phyloP scores from a whole-genome alignment of 2,113 vertebrate species.

The Pantherophis guttatus region DNA sequence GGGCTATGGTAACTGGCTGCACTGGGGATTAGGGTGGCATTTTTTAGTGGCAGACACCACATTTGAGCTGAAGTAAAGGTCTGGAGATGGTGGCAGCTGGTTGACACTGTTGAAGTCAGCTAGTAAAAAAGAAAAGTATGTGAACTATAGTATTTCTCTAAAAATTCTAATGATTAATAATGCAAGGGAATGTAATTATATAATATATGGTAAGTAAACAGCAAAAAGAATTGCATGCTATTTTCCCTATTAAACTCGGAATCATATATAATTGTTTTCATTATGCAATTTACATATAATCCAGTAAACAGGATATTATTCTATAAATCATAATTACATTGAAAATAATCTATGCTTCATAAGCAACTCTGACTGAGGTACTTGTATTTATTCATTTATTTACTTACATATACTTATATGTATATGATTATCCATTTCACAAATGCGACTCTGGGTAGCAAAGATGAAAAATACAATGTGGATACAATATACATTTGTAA shows the following conservation, averaged over 20 bases:
- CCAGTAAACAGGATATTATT: neutral
- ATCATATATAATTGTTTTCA: neutral
- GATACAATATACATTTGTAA: neutral
- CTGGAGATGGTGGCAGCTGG: too few relatives aligned
- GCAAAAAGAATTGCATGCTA: conserved; percentile 4
- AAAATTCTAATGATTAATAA: conserved; percentile 20
- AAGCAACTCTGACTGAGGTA: neutral
- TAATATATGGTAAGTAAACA: conserved; percentile 22
- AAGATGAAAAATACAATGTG: neutral
- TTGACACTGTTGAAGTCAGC: neutral
- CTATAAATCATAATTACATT: neutral
- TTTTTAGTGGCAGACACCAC: too few relatives aligned
- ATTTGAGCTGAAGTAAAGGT: too few relatives aligned
- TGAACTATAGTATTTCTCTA: conserved; percentile 7
- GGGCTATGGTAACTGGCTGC: too few relatives aligned
- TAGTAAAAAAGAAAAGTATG: neutral
- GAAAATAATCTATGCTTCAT: neutral
- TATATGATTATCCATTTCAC: neutral
- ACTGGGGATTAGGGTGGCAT: too few relatives aligned
- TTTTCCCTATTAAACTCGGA: neutral
- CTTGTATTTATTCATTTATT: neutral
- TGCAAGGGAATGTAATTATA: neutral
- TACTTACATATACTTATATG: neutral
- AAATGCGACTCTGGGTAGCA: neutral
- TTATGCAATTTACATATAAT: conserved; percentile 2